Conservation (phyloP, 2,797 vertebrate genomes). For the Menidia menidia region DNA sequence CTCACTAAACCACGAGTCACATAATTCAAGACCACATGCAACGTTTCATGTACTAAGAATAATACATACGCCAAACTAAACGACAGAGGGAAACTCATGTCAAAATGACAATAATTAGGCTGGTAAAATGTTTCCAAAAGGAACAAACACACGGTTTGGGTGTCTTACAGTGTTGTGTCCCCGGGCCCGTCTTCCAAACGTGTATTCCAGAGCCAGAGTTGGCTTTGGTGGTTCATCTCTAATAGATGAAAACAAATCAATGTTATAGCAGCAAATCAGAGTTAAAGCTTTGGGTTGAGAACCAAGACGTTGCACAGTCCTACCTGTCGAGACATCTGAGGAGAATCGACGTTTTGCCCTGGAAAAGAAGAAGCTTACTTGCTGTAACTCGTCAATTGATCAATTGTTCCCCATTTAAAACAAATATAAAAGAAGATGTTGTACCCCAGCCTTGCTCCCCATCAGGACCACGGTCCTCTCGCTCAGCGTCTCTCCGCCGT, state of each 20-base stretch:
- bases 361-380: conserved; percentile 10
- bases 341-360: conserved; percentile 97
- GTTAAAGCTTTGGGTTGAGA: neutral
- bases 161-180: conserved; percentile 89
- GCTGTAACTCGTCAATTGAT: neutral
- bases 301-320: conserved; percentile 2
- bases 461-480: conserved; percentile 91
- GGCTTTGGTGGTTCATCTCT: conserved; percentile 94
- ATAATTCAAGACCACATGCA: neutral
- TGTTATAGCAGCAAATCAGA: neutral
- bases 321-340: conserved; percentile 95
- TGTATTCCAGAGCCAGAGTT: conserved; percentile 95
- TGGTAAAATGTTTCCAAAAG: neutral
- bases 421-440: neutral
- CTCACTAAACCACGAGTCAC: neutral
- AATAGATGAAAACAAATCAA: conserved; percentile 3
- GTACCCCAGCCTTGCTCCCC: conserved; percentile 92
- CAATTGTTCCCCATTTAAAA: neutral
- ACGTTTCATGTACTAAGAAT: too few species aligned
- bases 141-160: too few species aligned
- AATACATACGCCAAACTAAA: too few species aligned
- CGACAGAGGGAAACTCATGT: too few species aligned
- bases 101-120: too few species aligned
- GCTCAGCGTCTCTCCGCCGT: conserved; percentile 64
- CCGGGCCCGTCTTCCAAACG: conserved; percentile 90